Evolutionary conservation across 2,113 vertebrate genomes (phyloP), one percentile per base, ranked within the genome.

Genomic region (Emberiza fucata): DNA sequence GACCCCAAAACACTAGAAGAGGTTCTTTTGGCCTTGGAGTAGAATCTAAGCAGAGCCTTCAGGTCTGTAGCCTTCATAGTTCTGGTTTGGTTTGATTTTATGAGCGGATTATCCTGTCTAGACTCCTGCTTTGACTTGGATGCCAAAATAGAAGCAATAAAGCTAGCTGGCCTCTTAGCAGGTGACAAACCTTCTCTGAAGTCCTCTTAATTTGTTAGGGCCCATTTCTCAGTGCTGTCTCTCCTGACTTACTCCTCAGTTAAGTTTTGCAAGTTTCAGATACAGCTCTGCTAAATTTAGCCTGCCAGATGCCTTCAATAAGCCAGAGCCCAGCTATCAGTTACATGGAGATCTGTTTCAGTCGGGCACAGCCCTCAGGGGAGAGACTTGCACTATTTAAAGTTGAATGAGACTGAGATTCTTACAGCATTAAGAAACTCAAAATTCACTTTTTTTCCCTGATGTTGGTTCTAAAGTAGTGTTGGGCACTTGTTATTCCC

Each of bases 211-310:
- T 96, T 92, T 90, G 69, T 92, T 80, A 69, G 47, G 71, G 42
- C 47, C 19, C 19, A 42, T 96, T 94, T 97, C 81, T 85, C 76
- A 2, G 1, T 44, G 68, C 75, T 73, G 19, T 18, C 39, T 90
- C 88, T 92, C 47, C 45, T 92, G 90, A 44, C 35, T 89, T 68
- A 71, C 7, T 25, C 64, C 39, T 77, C 72, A 50, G n/a, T 64
- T 89, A 48, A 54, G 77, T 86, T 97, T 81, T 94, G 61, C 1
- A 29, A 93, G 75, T 70, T 92, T 70, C 64, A 92, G 72, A 88
- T 96, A 59, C 35, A 87, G 63, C 81, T 94, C 12, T 75, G 83
- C 94, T 98, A 97, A 95, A 95, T 96, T 96, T 98, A 97, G 93
- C 86, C 14, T 44, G 48, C 81, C 91, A 92, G 87, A 82, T 89